phyloP scores from a whole-genome alignment of 2,888 invertebrate genomes.

The Tetanocera ferruginea region DNA sequence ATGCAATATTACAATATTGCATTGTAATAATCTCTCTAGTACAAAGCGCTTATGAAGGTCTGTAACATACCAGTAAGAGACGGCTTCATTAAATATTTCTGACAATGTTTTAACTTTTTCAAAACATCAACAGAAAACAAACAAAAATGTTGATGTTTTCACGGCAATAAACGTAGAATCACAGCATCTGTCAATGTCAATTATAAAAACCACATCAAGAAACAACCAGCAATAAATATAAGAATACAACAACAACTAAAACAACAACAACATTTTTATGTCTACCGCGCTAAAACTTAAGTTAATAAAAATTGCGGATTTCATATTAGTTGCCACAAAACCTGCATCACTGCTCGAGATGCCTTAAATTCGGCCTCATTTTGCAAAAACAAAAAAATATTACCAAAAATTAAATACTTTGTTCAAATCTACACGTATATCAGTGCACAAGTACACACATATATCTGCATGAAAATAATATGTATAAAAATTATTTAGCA shows the following conservation, averaged over 20 bases:
- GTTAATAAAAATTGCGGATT: not conserved
- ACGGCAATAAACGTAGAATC: no score
- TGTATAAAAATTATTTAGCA: conserved; percentile 19
- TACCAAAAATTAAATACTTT: not conserved
- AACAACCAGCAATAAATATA: not conserved
- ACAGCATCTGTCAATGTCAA: conserved; percentile 5
- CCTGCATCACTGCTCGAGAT: not conserved
- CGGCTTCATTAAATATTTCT: no score
- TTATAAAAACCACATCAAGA: not conserved
- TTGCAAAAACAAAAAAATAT: not conserved
- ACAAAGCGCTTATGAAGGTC: no score
- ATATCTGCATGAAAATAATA: not conserved
- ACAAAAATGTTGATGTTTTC: no score
- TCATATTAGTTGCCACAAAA: not conserved
- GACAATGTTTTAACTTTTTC: no score
- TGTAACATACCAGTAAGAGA: no score
- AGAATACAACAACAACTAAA: not conserved
- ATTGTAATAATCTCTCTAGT: no score
- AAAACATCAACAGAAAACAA: no score
- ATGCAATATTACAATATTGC: no score
- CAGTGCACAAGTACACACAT: not conserved
- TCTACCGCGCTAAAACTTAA: not conserved
- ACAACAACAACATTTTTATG: not conserved
- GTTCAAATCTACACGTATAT: not conserved
- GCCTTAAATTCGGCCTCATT: conserved; percentile 22